Conservation (phyloP, 2,113 vertebrate genomes). For the Oreotrochilus melanogaster region DNA sequence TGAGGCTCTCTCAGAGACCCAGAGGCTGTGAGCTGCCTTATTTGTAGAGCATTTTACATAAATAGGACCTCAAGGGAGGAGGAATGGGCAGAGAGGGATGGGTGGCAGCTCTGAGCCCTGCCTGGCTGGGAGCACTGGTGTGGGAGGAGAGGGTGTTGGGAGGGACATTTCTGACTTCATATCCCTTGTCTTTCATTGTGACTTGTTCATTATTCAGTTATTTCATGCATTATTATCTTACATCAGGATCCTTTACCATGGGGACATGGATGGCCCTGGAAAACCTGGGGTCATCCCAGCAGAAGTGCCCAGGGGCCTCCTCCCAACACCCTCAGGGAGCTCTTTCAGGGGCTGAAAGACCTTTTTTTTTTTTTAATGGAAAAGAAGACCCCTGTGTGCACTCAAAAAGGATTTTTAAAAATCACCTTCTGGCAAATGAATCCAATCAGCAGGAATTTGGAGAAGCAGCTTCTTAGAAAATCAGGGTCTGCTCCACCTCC, state of each 20-base stretch:
- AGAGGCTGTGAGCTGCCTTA: not conserved
- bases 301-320: not conserved
- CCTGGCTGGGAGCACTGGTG: not conserved
- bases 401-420: not conserved
- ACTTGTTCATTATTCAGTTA: too few species aligned
- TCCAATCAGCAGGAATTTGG: rapidly evolving
- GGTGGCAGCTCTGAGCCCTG: not conserved
- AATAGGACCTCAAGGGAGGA: too few species aligned
- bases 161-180: not conserved
- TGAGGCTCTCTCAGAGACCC: not conserved
- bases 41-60: not conserved
- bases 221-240: too few species aligned
- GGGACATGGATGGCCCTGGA: not conserved
- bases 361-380: too few species aligned
- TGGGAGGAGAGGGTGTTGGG: not conserved
- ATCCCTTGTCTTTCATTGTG: not conserved
- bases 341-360: too few species aligned
- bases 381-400: not conserved
- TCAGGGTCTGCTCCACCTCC: not conserved
- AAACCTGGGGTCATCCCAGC: not conserved
- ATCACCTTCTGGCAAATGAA: not conserved
- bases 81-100: not conserved
- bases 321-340: rapidly evolving
- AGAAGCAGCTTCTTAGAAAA: not conserved
- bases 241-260: too few species aligned